Evolutionary conservation across 2,888 invertebrate species (phyloP).

Genomic region (Scaeva pyrastri): DNA sequence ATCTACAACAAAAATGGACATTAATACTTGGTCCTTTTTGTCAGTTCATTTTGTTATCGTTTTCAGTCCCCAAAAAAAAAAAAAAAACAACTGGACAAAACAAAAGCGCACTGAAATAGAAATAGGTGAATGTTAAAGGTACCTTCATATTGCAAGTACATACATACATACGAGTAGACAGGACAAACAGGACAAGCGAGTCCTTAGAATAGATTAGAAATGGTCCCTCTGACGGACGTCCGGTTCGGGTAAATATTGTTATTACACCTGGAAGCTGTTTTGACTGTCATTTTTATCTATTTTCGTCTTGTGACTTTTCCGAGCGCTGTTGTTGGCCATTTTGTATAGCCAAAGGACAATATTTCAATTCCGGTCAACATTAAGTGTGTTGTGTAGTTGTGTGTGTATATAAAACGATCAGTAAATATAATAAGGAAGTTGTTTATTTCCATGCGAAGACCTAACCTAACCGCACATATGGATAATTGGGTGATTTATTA

Average conservation of each 20-base stretch:
- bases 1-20: slow-evolving; percentile 35
- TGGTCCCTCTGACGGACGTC: slow-evolving; percentile 33
- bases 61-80: background rate
- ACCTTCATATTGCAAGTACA: slow-evolving; percentile 11
- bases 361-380: slow-evolving; percentile 23
- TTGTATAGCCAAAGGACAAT: slow-evolving; percentile 10
- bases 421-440: slow-evolving; percentile 9
- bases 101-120: background rate
- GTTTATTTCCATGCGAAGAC: slow-evolving; percentile 32
- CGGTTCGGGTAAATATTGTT: slow-evolving; percentile 54
- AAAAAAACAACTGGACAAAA: background rate
- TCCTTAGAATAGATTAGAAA: slow-evolving; percentile 23
- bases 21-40: slow-evolving; percentile 49
- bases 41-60: slow-evolving; percentile 43
- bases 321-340: background rate
- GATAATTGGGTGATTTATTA: slow-evolving; percentile 74
- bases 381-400: background rate
- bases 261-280: slow-evolving; percentile 63
- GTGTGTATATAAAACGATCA: background rate
- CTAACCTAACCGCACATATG: slow-evolving; percentile 34
- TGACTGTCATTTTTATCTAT: slow-evolving; percentile 48
- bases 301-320: slow-evolving; percentile 15
- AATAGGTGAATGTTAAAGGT: slow-evolving; percentile 33
- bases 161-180: background rate
- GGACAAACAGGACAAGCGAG: background rate